These are phyloP conservation scores for Trachymyrmex septentrionalis DNA, from an alignment of 1,140 invertebrate genomes.

Conservation along the genomic window DNA sequence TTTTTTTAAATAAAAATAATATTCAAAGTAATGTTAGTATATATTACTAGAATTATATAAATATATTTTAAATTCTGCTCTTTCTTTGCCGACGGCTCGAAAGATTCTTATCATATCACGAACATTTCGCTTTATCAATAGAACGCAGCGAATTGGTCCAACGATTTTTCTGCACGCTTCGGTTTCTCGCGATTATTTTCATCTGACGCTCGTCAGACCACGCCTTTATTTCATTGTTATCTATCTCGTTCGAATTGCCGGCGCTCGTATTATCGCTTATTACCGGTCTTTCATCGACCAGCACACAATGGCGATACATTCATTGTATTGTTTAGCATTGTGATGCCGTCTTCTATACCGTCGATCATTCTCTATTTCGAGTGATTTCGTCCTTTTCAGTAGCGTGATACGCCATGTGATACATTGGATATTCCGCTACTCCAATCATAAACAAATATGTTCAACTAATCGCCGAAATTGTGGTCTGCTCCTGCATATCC, in stretches of 20 bases:
- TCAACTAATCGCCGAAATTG: not conserved
- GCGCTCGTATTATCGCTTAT: constrained; percentile 50
- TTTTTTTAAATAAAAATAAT: not conserved
- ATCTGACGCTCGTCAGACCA: constrained; percentile 33
- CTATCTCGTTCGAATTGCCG: constrained; percentile 40
- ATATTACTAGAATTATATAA: not conserved
- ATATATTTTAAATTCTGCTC: not conserved
- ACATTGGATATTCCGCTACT: not conserved
- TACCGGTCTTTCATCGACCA: constrained; percentile 58
- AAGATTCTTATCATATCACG: constrained; percentile 1
- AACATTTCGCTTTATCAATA: not conserved
- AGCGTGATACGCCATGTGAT: not conserved
- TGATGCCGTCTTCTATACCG: constrained; percentile 24
- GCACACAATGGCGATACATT: constrained; percentile 49
- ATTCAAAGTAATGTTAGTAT: not conserved
- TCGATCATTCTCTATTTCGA: constrained; percentile 43
- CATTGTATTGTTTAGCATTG: constrained; percentile 59
- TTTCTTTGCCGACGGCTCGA: not conserved
- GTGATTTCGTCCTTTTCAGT: constrained; percentile 42
- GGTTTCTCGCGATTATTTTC: constrained; percentile 32
- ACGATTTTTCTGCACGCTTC: constrained; percentile 21
- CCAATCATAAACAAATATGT: not conserved
- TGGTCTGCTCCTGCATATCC: not conserved
- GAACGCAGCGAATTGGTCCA: not conserved
- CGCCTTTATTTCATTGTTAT: constrained; percentile 49